Base-by-base conservation (phyloP, 92 coral and sea anemone species). In the Palythoa heliodiscus region DNA sequence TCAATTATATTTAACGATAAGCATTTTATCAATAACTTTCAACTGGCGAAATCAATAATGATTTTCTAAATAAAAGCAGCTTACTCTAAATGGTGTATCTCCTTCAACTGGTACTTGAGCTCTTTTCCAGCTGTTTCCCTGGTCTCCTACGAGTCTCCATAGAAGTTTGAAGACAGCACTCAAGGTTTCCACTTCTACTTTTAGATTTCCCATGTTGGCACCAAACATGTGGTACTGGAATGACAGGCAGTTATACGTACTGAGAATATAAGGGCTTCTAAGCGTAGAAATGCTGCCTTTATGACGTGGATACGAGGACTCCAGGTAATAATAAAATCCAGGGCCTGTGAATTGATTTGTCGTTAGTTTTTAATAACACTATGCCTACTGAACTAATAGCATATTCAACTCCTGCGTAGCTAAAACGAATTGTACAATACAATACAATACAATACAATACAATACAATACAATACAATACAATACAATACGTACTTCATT, bases 201-300 rank as follows among this genome's bases (percentile, higher is more conserved):
- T 60, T 50, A 79, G 20, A 2, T 16, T 79, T 23, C 84, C 84
- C 1, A 38, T 64, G 58, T 79, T 66, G 19, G 20, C 55, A 24
- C 84, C 84, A 63, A 40, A 79, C 84, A 79, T 63, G 73, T 79
- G 84, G 55, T 79, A 79, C 11, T 47, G n/a, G 84, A 79, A 79
- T 40, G 84, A 79, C 11, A 79, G 84, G 40, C 84, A 79, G 73
- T 79, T 79, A 35, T 19, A 64, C 17, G 58, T 40, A 60, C 71
- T 43, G 12, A 79, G 84, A 43, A 79, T 43, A 43, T 39, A 79
- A 11, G 84, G 84, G 20, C 73, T 79, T n/a, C 19, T 14, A 73
- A 79, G 35, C 39, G 23, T 63, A 13, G 84, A 63, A 22, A 47
- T 20, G 71, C 58, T 63, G 40, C 84, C 84, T 40, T 79, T 79